phyloP scores from a whole-genome alignment of 2,113 vertebrate species.

The Hiodon alosoides region DNA sequence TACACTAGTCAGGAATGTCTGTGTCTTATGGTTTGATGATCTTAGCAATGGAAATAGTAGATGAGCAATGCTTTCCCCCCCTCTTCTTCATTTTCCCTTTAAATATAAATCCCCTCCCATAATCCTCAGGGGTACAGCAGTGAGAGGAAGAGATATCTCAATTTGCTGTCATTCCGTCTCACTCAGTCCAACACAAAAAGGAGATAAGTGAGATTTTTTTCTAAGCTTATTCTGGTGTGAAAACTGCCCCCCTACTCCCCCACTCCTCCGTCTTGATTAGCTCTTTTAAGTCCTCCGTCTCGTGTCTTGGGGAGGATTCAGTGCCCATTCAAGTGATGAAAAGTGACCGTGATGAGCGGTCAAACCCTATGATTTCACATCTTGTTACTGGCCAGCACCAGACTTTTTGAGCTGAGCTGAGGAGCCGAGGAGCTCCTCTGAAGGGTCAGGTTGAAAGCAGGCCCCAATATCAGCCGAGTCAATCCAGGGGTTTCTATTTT shows the following conservation, averaged over 20 bases:
- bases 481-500: no score
- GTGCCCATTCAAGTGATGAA: not conserved
- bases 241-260: not conserved
- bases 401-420: no score
- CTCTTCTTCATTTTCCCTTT: not conserved
- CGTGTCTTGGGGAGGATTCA: not conserved
- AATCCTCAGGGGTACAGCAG: slow-evolving; percentile 9
- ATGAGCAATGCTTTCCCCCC: not conserved
- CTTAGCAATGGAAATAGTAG: not conserved
- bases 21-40: not conserved
- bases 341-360: not conserved
- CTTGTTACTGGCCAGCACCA: not conserved
- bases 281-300: not conserved
- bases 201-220: not conserved
- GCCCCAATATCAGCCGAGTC: no score
- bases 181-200: slow-evolving; percentile 7
- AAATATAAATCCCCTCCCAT: slow-evolving; percentile 18
- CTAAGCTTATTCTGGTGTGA: not conserved
- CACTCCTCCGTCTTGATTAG: not conserved
- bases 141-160: slow-evolving; percentile 16
- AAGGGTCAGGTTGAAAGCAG: no score
- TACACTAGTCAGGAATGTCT: not conserved
- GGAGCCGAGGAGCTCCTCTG: not conserved
- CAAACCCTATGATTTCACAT: slow-evolving; percentile 5
- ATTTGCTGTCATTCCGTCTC: slow-evolving; percentile 15